Evolutionary conservation across 2,797 vertebrate genomes (phyloP).

Genomic region (Phoebastria nigripes): DNA sequence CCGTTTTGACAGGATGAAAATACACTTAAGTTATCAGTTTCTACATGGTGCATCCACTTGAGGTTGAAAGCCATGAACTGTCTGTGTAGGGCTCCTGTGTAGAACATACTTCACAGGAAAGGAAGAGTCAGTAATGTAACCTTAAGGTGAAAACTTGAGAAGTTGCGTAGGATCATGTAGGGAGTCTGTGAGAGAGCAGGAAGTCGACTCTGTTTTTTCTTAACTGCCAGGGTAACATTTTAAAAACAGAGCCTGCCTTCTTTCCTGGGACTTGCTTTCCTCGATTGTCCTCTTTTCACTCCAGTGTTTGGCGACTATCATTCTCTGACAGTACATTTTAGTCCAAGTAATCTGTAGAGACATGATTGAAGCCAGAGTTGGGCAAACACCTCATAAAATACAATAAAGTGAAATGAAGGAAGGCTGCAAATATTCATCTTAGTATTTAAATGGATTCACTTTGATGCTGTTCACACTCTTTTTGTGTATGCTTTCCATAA

Average conservation of each 20-base stretch:
- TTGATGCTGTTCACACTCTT: conserved; percentile 38
- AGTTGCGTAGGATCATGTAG: not conserved
- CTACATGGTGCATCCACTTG: not conserved
- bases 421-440: conserved; percentile 43
- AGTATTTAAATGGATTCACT: conserved; percentile 54
- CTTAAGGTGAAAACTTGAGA: not conserved
- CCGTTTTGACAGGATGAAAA: not conserved
- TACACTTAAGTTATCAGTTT: not conserved
- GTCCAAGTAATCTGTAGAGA: not conserved
- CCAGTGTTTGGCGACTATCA: not conserved
- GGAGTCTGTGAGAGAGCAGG: not conserved
- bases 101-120: not conserved
- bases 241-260: not conserved
- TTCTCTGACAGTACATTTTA: not conserved
- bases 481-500: conserved; percentile 47
- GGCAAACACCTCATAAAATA: conserved; percentile 54
- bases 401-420: conserved; percentile 37
- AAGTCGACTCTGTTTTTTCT: not conserved
- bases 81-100: not conserved
- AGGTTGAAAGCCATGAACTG: not conserved
- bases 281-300: not conserved
- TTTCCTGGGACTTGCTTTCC: not conserved
- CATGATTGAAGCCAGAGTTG: conserved; percentile 16
- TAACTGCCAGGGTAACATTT: not conserved
- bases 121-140: not conserved